These are phyloP conservation scores for Psilanteris sp. DNA, from an alignment of 1,140 invertebrate species.

Conservation along the genomic window DNA sequence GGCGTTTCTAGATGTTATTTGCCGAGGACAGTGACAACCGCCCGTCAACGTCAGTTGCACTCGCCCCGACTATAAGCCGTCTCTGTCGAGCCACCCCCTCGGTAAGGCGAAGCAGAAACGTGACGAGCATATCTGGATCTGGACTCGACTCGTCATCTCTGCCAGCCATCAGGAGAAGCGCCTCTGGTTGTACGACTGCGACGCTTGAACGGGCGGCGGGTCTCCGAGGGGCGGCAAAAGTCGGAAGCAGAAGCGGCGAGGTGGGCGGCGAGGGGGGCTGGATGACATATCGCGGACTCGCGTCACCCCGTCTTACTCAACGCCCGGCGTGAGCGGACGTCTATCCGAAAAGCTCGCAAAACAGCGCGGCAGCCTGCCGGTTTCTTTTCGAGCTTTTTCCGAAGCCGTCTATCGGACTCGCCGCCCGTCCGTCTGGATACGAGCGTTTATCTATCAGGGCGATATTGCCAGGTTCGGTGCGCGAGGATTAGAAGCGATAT, in stretches of 20 bases:
- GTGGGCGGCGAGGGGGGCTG: constrained; percentile 15
- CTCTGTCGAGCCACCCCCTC: constrained; percentile 56
- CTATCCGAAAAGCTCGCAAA: constrained; percentile 32
- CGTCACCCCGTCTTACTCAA: constrained; percentile 57
- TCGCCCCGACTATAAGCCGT: constrained; percentile 28
- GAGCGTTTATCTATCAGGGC: too few relatives aligned
- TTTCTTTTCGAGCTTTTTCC: too few relatives aligned
- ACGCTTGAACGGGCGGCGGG: constrained; percentile 24
- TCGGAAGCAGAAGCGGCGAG: constrained; percentile 32
- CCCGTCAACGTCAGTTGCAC: constrained; percentile 76
- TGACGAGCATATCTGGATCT: constrained; percentile 67
- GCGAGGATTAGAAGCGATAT: too few relatives aligned
- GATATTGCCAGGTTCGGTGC: too few relatives aligned
- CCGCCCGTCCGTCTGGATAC: too few relatives aligned
- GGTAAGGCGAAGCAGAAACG: constrained; percentile 63
- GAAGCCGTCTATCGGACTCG: neutral
- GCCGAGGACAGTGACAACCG: constrained; percentile 79
- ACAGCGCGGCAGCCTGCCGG: too few relatives aligned
- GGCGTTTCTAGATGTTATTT: constrained; percentile 77
- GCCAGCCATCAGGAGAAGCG: constrained; percentile 56
- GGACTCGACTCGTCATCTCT: constrained; percentile 66
- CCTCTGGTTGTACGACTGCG: constrained; percentile 49
- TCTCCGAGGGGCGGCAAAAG: constrained; percentile 47
- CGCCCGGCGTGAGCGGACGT: constrained; percentile 39
- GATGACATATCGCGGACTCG: constrained; percentile 62